These are phyloP conservation scores for Meiosimyza platycephala DNA, from an alignment of 2,888 invertebrate genomes.

Conservation along the genomic window DNA sequence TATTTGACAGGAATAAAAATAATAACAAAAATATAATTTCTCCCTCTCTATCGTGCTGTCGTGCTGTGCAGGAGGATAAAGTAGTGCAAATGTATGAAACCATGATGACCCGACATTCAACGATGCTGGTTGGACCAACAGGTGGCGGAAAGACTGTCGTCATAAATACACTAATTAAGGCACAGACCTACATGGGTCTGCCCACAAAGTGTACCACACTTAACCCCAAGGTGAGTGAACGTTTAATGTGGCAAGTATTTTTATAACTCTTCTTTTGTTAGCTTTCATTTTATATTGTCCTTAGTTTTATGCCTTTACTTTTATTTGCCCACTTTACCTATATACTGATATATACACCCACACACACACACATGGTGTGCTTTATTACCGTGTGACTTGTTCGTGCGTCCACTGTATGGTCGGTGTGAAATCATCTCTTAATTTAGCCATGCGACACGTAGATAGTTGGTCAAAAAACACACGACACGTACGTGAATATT, in stretches of 20 bases:
- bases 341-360: too few relatives aligned
- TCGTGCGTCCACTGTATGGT: too few relatives aligned
- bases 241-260: slow-evolving; percentile 26
- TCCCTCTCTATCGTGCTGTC: not conserved
- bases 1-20: too few relatives aligned
- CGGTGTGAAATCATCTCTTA: too few relatives aligned
- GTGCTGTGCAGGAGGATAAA: slow-evolving; percentile 77
- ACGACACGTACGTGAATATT: too few relatives aligned
- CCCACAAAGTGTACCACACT: slow-evolving; percentile 83
- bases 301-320: slow-evolving; percentile 20
- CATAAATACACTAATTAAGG: slow-evolving; percentile 80
- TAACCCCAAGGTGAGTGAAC: slow-evolving; percentile 79
- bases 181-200: slow-evolving; percentile 80
- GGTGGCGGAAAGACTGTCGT: slow-evolving; percentile 93
- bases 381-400: too few relatives aligned
- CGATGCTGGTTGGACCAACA: slow-evolving; percentile 93
- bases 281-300: not conserved
- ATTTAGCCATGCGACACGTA: too few relatives aligned
- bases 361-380: too few relatives aligned
- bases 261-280: not conserved
- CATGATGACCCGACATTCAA: slow-evolving; percentile 93
- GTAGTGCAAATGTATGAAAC: slow-evolving; percentile 92
- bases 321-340: not conserved
- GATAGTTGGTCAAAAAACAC: too few relatives aligned
- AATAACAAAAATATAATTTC: slow-evolving; percentile 29